Evolutionary conservation across 1,140 invertebrate species (phyloP), one percentile per base, ranked within the genome.

Genomic region (Eupeodes corollae): DNA sequence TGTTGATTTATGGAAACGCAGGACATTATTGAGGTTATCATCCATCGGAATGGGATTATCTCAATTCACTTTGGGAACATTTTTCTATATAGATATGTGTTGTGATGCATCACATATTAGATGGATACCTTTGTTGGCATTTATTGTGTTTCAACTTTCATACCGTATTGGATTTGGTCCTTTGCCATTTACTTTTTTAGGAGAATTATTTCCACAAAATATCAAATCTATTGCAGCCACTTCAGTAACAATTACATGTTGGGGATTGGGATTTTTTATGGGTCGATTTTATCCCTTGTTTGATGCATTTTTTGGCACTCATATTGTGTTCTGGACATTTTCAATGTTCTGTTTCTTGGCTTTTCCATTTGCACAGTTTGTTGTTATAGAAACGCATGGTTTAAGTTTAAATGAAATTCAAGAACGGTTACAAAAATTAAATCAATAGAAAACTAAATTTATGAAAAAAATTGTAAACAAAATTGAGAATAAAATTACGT

Each of bases 321-420:
- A 81, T 52, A 73, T 72, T 1, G 78, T 78, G 1, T 90, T 86
- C 70, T 86, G 80, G 73, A 71, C 87, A 19, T 91, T 91, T 63
- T 70, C 80, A 12, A 74, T 73, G 0, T 78, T 79, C 60, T 83
- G 82, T 31, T 67, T 80, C 10, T 12, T 76, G 0, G 73, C 82
- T 0, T 73, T 72, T 65, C 65, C 72, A 62, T 73, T 55, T 55
- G 73, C 77, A 1, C 67, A 79, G 42, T 68, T 79, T 47, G 53
- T 83, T 40, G 71, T 88, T 13, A 84, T 84, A 0, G 86, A 89
- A 68, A 89, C 86, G 1, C 86, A 84, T 67, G 82, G 81, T 34
- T 83, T 82, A 68, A 77, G 73, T 30, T 72, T 85, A 15, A 73
- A 80, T 49, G 75, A 88, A 67, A 86, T 88, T n/a, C 79, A 81